Conservation (phyloP, 2,888 invertebrate species). For the Nebria salina region DNA sequence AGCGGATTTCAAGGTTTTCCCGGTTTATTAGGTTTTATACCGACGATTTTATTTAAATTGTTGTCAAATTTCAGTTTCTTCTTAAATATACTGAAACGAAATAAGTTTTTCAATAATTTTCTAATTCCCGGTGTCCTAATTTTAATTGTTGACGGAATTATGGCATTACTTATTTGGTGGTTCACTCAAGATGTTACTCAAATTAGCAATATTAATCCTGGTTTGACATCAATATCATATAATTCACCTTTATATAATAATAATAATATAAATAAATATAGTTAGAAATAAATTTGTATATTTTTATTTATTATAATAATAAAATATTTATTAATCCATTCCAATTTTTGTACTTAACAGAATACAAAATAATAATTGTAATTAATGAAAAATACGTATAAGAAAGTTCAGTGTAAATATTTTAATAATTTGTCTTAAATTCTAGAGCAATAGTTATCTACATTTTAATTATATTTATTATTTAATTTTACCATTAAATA, state of each 20-base stretch:
- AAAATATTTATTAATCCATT: conserved; percentile 5
- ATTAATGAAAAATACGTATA: too few relatives aligned
- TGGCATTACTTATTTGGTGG: conserved; percentile 60
- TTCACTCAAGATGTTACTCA: conserved; percentile 50
- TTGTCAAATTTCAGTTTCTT: conserved; percentile 55
- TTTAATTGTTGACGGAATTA: conserved; percentile 54
- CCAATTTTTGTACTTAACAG: too few relatives aligned
- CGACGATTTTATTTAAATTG: conserved; percentile 57
- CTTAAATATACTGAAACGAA: conserved; percentile 56
- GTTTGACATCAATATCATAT: not conserved
- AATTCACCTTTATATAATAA: conserved; percentile 5
- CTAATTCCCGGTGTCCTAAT: conserved; percentile 56
- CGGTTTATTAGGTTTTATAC: conserved; percentile 57
- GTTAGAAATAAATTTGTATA: not conserved
- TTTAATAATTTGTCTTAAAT: not conserved
- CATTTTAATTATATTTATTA: not conserved
- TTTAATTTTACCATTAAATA: not conserved
- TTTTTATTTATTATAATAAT: conserved; percentile 20
- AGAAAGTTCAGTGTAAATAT: not conserved
- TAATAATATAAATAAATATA: conserved; percentile 15
- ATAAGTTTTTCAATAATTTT: conserved; percentile 58
- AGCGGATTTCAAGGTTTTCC: conserved; percentile 37
- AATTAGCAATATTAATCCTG: conserved; percentile 8
- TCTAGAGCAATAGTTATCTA: too few relatives aligned
- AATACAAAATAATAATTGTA: too few relatives aligned